A percentile compares a stretch with the other conserved stretches of the same genome.
Conservation (phyloP, 2,113 vertebrate genomes). For the Sinocyclocheilus maitianheensis region DNA sequence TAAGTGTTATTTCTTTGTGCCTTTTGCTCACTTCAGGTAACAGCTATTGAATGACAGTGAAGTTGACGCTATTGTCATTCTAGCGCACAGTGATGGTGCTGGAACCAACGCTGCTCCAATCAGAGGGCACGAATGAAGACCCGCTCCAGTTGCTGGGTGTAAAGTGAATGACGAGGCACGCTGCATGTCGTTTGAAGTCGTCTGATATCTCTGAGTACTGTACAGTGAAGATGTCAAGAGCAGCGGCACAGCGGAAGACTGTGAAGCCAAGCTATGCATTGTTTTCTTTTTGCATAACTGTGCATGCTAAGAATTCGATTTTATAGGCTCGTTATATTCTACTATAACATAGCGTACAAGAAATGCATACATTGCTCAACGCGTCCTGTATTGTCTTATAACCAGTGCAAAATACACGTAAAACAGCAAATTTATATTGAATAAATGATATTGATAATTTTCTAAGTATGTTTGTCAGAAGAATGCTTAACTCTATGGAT, state of each 20-base stretch:
- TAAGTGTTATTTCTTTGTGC: not conserved
- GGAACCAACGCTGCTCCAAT: slow-evolving; percentile 33
- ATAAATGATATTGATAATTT: no score
- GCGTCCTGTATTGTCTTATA: no score
- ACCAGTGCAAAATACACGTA: no score
- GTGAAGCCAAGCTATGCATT: not conserved
- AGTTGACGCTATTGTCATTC: not conserved
- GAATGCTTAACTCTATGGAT: no score
- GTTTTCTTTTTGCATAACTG: not conserved
- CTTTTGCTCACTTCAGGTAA: not conserved
- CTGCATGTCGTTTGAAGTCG: slow-evolving; percentile 20
- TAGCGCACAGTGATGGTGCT: not conserved
- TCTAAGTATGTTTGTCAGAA: no score
- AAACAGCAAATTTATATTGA: no score
- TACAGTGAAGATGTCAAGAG: not conserved
- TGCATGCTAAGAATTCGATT: no score
- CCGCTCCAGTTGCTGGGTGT: slow-evolving; percentile 48
- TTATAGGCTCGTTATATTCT: no score
- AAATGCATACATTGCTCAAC: not conserved
- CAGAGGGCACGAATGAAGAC: not conserved
- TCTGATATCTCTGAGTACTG: not conserved
- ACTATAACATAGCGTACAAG: not conserved
- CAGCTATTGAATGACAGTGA: not conserved
- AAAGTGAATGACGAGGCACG: not conserved
- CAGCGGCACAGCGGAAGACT: not conserved